Evolutionary conservation across 2,888 invertebrate species (phyloP).

Genomic region (Toxonevra muliebris): DNA sequence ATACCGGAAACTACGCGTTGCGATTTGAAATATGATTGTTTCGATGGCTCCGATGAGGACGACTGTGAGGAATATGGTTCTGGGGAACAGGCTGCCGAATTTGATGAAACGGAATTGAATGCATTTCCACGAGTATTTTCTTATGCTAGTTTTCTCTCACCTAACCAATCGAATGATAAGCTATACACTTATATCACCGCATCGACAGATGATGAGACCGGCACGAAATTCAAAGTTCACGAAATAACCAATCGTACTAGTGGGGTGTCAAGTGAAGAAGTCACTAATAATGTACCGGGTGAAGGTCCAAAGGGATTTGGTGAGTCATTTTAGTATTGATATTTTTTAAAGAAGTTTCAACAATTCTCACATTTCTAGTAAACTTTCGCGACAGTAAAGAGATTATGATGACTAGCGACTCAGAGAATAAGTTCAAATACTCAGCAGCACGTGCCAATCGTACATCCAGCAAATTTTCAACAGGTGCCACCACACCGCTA

Average conservation of each 20-base stretch:
- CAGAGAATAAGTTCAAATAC: slow-evolving; percentile 64
- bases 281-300: slow-evolving; percentile 40
- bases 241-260: slow-evolving; percentile 48
- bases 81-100: slow-evolving; percentile 68
- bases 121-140: slow-evolving; percentile 58
- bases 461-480: slow-evolving; percentile 43
- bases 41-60: slow-evolving; percentile 71
- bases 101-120: slow-evolving; percentile 53
- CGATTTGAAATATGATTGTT: slow-evolving; percentile 72
- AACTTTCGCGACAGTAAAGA: slow-evolving; percentile 71
- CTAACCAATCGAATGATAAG: slow-evolving; percentile 55
- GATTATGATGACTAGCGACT: slow-evolving; percentile 71
- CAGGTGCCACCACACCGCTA: slow-evolving; percentile 46
- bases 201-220: slow-evolving; percentile 53
- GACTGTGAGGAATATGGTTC: slow-evolving; percentile 67
- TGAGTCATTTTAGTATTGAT: slow-evolving; percentile 32
- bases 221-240: slow-evolving; percentile 50
- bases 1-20: slow-evolving; percentile 71
- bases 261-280: slow-evolving; percentile 49
- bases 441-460: slow-evolving; percentile 45
- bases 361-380: slow-evolving; percentile 53
- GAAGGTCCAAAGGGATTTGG: slow-evolving; percentile 54
- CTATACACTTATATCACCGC: slow-evolving; percentile 56
- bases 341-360: neutral
- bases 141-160: slow-evolving; percentile 59